Evolutionary conservation across 2,888 invertebrate genomes (phyloP).

Genomic region (Oxystoma pomonae): DNA sequence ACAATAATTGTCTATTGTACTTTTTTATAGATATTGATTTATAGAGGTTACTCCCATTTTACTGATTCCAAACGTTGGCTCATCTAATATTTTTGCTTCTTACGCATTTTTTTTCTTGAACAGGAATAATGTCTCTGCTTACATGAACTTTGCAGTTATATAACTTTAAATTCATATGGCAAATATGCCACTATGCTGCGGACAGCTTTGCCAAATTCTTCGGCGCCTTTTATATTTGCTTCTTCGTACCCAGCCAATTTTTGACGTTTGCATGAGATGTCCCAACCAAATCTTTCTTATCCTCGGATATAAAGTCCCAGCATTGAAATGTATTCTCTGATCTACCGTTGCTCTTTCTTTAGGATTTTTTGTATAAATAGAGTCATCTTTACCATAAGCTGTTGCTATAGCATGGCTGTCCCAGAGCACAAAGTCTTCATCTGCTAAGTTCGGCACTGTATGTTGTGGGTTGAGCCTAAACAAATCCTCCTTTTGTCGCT

Average conservation of each 20-base stretch:
- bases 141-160: too few relatives aligned
- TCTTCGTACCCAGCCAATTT: constrained; percentile 59
- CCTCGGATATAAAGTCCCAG: constrained; percentile 57
- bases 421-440: constrained; percentile 62
- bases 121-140: too few relatives aligned
- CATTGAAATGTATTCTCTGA: constrained; percentile 61
- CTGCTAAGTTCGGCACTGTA: constrained; percentile 63
- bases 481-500: constrained; percentile 56
- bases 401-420: constrained; percentile 65
- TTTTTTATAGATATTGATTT: too few relatives aligned
- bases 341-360: constrained; percentile 57
- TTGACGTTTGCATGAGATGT: constrained; percentile 56
- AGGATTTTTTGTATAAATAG: constrained; percentile 58
- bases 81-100: too few relatives aligned
- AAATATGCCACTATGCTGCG: constrained; percentile 53
- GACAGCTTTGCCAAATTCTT: constrained; percentile 55
- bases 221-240: constrained; percentile 56
- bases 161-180: too few relatives aligned
- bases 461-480: constrained; percentile 61
- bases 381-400: constrained; percentile 57
- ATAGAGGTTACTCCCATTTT: too few relatives aligned
- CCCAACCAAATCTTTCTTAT: constrained; percentile 61
- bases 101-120: too few relatives aligned
- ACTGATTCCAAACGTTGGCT: too few relatives aligned
- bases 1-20: too few relatives aligned